Evolutionary conservation across 2,113 vertebrate genomes (phyloP).

Genomic region (Xyliphius kryptos): DNA sequence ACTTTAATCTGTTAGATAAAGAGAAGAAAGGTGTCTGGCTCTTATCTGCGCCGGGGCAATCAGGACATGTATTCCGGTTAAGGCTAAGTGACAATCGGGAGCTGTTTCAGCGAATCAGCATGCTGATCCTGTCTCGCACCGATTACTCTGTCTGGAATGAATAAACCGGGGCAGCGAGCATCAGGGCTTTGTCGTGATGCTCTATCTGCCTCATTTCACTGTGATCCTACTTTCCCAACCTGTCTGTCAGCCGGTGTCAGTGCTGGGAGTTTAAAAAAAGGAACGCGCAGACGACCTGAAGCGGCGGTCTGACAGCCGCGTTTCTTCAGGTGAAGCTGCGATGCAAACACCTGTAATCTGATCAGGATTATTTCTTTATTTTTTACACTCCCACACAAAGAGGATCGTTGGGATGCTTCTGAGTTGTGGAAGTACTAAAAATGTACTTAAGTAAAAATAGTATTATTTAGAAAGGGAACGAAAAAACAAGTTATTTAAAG

Average conservation of each 20-base stretch:
- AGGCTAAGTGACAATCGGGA: constrained; percentile 38
- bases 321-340: constrained; percentile 23
- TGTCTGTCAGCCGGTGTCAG: constrained; percentile 28
- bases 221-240: constrained; percentile 39
- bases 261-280: constrained; percentile 10
- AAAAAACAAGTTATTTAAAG: too few species aligned
- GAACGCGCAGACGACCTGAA: constrained; percentile 34
- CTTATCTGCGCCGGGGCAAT: constrained; percentile 40
- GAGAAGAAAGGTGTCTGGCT: constrained; percentile 14
- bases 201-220: constrained; percentile 38
- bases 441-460: too few species aligned
- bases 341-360: constrained; percentile 38
- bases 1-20: constrained; percentile 21
- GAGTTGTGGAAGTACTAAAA: too few species aligned
- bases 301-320: constrained; percentile 36
- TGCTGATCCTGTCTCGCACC: constrained; percentile 26
- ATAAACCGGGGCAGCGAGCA: constrained; percentile 22
- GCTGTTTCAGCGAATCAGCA: constrained; percentile 42
- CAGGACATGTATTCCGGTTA: constrained; percentile 19
- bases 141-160: constrained; percentile 36
- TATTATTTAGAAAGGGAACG: too few species aligned
- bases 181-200: constrained; percentile 20
- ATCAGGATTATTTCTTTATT: constrained; percentile 22
- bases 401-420: constrained; percentile 5
- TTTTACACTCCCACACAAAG: constrained; percentile 24